Percentiles rank a stretch among this genome's conserved stretches.
phyloP scores from a whole-genome alignment of 1,140 invertebrate species.

The Lepidurus packardi region DNA sequence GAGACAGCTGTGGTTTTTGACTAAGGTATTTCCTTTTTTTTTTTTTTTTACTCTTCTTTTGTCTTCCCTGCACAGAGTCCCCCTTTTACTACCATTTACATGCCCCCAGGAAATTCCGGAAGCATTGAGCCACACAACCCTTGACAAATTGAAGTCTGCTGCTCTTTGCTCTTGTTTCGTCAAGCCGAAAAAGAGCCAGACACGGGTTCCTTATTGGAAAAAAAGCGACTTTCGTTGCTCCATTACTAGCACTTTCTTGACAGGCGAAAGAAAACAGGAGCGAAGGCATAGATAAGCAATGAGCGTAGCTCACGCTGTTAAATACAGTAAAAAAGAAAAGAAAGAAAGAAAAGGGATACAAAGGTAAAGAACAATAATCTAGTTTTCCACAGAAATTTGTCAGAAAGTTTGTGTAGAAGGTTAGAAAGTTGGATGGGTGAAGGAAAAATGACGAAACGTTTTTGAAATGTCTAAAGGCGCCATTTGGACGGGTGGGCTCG shows the following conservation, averaged over 20 bases:
- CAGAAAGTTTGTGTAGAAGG: background rate
- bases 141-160: conserved; percentile 13
- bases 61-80: background rate
- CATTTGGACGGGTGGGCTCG: background rate
- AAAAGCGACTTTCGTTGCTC: background rate
- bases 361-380: too few relatives aligned
- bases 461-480: background rate
- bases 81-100: background rate
- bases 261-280: background rate
- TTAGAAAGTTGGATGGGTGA: background rate
- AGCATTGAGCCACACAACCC: conserved; percentile 16
- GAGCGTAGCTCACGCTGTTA: too few relatives aligned
- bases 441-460: background rate
- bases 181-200: background rate
- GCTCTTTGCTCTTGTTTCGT: background rate
- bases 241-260: conserved; percentile 4
- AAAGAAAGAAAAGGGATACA: too few relatives aligned
- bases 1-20: conserved; percentile 14
- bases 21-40: background rate
- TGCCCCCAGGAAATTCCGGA: background rate
- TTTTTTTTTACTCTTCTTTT: background rate
- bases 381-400: background rate
- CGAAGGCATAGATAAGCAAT: too few relatives aligned
- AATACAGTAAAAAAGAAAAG: too few relatives aligned
- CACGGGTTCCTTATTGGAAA: background rate